Evolutionary conservation across 2,888 invertebrate genomes (phyloP), one percentile per base, ranked within the genome.

Genomic region (Habrosyne pyritoides): DNA sequence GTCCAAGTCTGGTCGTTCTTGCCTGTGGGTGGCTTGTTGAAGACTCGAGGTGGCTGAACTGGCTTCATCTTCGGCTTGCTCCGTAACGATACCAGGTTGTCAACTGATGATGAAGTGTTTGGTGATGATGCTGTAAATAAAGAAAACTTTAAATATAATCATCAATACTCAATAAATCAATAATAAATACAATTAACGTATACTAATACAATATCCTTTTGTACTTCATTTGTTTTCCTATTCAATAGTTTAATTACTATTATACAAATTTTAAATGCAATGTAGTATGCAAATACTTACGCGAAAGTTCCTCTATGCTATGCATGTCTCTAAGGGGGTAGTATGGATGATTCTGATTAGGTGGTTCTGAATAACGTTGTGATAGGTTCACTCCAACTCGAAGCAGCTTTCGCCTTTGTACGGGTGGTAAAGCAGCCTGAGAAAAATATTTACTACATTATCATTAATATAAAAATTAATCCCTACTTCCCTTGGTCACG

Each of bases 1-100:
- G 96, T 95, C 97, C 97, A 97, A 59, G 96, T 88, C 59, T 77
- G 84, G 77, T 94, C 94, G 71, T 93, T 93, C 83, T 94, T 94
- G 81, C 89, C 88, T 72, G 84, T 77, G 53, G 90, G 86, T 59
- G 89, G 89, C 77, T 91, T 92, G 67, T 78, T 81, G 53, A 77
- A 72, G 67, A 95, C 94, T 66, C 94, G 93, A 0, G 96, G 96
- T 1, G 96, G 95, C 75, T 95, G 94, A 12, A 96, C 95, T 0
- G 96, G 95, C 71, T 95, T 96, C 60, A 94, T 94, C 63, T 94
- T 94, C 0, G 95, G 94, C 66, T 91, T 94, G 81, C 70, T 93
- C 60, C 94, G 92, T 21, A 93, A 79, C 1, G 90, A 85, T 54
- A 93, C 88, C 56, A 96, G 84, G 82, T 96, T 95, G 77, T 96